Conservation (phyloP, 2,888 invertebrate species). For the Gari tellinella region DNA sequence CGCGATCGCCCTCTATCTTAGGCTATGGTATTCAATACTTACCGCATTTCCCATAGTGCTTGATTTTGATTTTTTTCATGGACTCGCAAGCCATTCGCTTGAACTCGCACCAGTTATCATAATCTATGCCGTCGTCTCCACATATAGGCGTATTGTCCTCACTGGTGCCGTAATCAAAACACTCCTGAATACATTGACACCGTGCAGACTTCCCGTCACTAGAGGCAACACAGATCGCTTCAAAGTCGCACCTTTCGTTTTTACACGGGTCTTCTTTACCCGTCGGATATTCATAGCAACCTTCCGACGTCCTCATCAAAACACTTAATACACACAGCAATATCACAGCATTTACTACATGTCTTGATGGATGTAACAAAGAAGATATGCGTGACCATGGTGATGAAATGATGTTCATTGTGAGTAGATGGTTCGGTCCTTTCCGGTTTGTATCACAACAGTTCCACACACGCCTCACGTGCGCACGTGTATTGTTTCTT, state of each 20-base stretch:
- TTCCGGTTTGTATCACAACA: no score
- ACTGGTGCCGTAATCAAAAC: constrained; percentile 93
- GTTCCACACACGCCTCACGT: no score
- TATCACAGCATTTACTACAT: no score
- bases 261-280: constrained; percentile 91
- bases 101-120: constrained; percentile 84
- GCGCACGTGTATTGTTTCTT: no score
- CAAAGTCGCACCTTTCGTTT: constrained; percentile 89
- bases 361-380: no score
- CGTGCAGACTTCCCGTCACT: constrained; percentile 89
- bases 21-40: constrained; percentile 61
- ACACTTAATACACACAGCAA: no score
- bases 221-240: constrained; percentile 88
- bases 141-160: constrained; percentile 92
- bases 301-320: constrained; percentile 24
- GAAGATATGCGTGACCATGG: no score
- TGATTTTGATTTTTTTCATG: constrained; percentile 84
- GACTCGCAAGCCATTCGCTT: constrained; percentile 83
- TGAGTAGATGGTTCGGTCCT: no score
- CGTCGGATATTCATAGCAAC: constrained; percentile 87
- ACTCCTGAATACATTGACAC: constrained; percentile 92
- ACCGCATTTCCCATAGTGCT: constrained; percentile 86
- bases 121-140: constrained; percentile 86
- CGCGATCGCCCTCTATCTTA: no score
- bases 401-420: no score